Base-by-base conservation (phyloP, 2,797 vertebrate species). In the Sebastes baramenuke region DNA sequence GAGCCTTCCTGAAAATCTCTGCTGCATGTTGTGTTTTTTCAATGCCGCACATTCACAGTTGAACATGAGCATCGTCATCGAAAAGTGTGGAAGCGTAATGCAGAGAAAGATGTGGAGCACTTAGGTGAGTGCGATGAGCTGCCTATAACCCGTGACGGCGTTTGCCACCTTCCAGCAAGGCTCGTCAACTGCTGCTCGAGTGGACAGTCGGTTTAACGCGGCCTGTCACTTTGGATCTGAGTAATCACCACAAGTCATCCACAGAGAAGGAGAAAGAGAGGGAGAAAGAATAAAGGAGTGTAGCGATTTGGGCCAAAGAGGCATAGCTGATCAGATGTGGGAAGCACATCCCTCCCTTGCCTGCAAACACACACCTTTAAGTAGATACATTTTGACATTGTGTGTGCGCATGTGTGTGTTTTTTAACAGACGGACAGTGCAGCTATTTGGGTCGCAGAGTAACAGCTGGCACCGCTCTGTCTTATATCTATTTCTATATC, bases 381-480 rank as follows among this genome's bases (percentile, higher is more conserved):
- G 69, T 30, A 60, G 59, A 82, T 80, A 67, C 32, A 72, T 73
- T 77, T 64, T 81, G 56, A 83, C 80, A 56, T 67, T 54, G 58
- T 75, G 52, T 66, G 76, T n/a, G 42, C 4, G 3, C 3, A 29
- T 32, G 66, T 32, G 56, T 60, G 32, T 54, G 52, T 77, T 77
- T 68, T 79, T 22, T 42, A 86, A 67, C 81, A 84, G 84, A 80
- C 75, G 81, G 85, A 86, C 81, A 76, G 78, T 71, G 79, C 75
- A 72, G 81, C 89, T 90, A 87, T 92, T 93, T 84, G 74, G 85
- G 86, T 90, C 52, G 2, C 79, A 72, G 56, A 81, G 73, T 84
- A 92, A 90, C 90, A 90, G 83, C 89, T 90, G 89, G 68, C 76
- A 67, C 68, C 4, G 1, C 83, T 87, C 42, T 66, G 74, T 87